Evolutionary conservation across 2,113 vertebrate genomes (phyloP).

Genomic region (Leucosticte australis): DNA sequence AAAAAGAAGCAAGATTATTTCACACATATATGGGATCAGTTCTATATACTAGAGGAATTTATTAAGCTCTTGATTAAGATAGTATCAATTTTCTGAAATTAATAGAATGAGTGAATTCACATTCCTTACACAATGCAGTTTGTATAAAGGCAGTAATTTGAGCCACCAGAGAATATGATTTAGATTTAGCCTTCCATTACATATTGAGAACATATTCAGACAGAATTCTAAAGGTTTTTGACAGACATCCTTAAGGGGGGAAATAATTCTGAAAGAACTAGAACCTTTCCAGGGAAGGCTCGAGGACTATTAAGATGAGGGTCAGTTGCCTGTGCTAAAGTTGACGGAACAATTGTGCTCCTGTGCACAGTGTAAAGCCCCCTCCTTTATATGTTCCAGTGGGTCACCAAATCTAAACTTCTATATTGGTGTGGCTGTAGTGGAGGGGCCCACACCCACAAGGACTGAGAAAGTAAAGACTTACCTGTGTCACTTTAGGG

Average conservation of each 20-base stretch:
- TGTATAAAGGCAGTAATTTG: background rate
- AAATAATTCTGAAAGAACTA: background rate
- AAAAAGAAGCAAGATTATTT: background rate
- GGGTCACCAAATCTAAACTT: background rate
- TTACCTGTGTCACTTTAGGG: background rate
- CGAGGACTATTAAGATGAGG: background rate
- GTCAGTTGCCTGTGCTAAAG: background rate
- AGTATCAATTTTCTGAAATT: background rate
- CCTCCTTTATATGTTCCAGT: background rate
- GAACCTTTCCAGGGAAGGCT: background rate
- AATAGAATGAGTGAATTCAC: background rate
- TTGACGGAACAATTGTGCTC: background rate
- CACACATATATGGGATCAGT: background rate
- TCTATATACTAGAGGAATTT: background rate
- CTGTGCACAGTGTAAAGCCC: background rate
- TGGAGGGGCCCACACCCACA: background rate
- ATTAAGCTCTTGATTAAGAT: background rate
- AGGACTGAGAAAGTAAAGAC: background rate
- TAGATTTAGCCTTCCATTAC: background rate
- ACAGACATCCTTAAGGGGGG: background rate
- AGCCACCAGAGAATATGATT: background rate
- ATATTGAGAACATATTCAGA: background rate
- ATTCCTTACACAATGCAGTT: background rate
- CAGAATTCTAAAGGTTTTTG: background rate
- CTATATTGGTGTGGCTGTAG: background rate